Evolutionary conservation across 2,113 vertebrate genomes (phyloP).

Genomic region (cattle (Bos taurus)): DNA sequence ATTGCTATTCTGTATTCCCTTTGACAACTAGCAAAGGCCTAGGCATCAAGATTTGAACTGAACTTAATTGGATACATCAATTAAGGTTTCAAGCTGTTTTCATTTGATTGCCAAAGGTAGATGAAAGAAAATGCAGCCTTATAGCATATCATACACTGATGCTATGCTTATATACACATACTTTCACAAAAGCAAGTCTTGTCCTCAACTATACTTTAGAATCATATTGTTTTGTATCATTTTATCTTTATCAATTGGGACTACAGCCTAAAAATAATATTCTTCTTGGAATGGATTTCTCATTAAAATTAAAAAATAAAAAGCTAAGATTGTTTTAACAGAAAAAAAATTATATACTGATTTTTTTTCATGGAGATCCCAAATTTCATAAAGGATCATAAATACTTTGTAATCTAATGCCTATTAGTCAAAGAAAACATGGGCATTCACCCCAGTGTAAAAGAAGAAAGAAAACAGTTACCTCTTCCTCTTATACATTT

Average conservation of each 20-base stretch:
- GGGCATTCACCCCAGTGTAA: not conserved
- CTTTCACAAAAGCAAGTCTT: not conserved
- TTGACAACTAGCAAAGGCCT: not conserved
- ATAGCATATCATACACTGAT: not conserved
- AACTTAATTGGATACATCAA: not conserved
- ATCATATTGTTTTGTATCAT: not conserved
- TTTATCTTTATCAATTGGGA: not conserved
- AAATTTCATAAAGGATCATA: constrained; percentile 33
- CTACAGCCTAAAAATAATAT: not conserved
- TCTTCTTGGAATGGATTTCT: not conserved
- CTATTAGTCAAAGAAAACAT: constrained; percentile 48
- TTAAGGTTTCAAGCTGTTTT: not conserved
- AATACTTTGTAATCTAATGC: not conserved
- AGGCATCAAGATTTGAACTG: not conserved
- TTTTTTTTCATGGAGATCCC: not conserved
- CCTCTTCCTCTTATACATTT: not conserved
- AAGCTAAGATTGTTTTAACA: not conserved
- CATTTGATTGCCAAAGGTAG: not conserved
- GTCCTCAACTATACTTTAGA: not conserved
- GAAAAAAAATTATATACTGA: not conserved
- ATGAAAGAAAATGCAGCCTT: not conserved
- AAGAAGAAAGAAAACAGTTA: not conserved
- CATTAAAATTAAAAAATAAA: constrained; percentile 4
- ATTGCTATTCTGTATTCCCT: not conserved
- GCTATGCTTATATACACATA: not conserved